These are phyloP conservation scores for Argopecten irradians DNA, from an alignment of 1,140 invertebrate species.

Conservation along the genomic window DNA sequence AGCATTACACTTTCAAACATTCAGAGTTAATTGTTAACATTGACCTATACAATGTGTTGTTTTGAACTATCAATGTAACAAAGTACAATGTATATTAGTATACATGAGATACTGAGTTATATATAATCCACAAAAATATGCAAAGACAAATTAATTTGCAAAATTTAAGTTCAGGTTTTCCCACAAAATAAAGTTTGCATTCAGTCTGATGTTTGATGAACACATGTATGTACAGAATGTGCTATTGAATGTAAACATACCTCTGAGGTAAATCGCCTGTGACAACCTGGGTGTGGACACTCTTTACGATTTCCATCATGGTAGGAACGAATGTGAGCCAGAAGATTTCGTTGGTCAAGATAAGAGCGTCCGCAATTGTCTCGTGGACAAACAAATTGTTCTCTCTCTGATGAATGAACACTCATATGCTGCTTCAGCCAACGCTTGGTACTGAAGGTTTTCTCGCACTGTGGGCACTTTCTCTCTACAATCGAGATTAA, in stretches of 20 bases:
- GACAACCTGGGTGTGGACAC: conserved; percentile 54
- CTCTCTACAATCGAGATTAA: conserved; percentile 31
- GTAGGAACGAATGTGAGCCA: conserved; percentile 57
- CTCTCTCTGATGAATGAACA: conserved; percentile 45
- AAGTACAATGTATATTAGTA: neutral
- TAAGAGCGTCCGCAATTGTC: conserved; percentile 58
- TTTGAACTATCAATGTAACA: no score
- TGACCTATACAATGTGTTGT: no score
- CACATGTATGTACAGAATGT: no score
- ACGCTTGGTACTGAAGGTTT: conserved; percentile 29
- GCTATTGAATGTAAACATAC: no score
- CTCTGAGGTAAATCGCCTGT: conserved; percentile 50
- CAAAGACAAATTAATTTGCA: no score
- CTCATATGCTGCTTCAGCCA: conserved; percentile 50
- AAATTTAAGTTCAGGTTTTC: no score
- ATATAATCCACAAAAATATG: neutral
- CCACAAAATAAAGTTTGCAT: no score
- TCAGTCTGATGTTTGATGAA: no score
- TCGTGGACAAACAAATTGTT: conserved; percentile 52
- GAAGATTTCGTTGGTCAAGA: conserved; percentile 54
- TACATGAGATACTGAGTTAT: no score
- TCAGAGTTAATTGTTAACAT: no score
- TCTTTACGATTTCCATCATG: conserved; percentile 55
- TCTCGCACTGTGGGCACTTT: conserved; percentile 44
- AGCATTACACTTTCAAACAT: no score